Base-by-base conservation (phyloP, 1,140 invertebrate species). In the Leptopilina clavipes region DNA sequence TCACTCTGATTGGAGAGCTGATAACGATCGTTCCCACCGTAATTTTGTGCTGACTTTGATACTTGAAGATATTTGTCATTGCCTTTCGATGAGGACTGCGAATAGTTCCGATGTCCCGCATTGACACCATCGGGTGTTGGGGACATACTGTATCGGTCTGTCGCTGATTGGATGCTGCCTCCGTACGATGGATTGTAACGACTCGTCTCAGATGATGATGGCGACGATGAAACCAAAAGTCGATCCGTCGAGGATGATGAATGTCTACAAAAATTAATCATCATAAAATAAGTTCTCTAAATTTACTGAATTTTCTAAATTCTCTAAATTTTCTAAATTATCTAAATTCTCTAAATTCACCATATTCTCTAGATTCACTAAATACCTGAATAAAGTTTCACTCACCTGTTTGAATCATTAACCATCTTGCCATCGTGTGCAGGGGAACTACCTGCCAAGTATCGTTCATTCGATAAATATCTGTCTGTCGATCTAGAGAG, bases 191-290 rank as follows among this genome's bases (percentile, higher is more conserved):
- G 73, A 7, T 80, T 76, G 48, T 80, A 76, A 54, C 82, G 82
- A 40, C 75, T 81, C 74, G 91, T 89, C 77, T 92, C 92, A 75
- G 91, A 90, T 76, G 91, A 91, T 59, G 92, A 92, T 59, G 92
- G 91, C 70, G 92, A 91, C 40, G 87, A 89, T 5, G 88, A 89
- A 17, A 86, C 86, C 59, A 90, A 73, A 10, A 90, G 73, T 45
- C 89, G 82, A 48, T 90, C 89, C 11, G 87, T 89, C 12, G 89
- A 87, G 2, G 88, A 86, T 11, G 80, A 82, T 5, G 85, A 86
- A 77, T 85, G 85, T 76, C 84, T 84, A 70, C 12, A 79, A 81
- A 22, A 40, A 40, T 40, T 40, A 40, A 40, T 7, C 1, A 31
- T 9, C 25, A 31, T 2, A 31, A 31, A 31, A n/a, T n/a, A n/a